These are phyloP conservation scores for Prinia subflava DNA, from an alignment of 2,113 vertebrate species.

Conservation along the genomic window DNA sequence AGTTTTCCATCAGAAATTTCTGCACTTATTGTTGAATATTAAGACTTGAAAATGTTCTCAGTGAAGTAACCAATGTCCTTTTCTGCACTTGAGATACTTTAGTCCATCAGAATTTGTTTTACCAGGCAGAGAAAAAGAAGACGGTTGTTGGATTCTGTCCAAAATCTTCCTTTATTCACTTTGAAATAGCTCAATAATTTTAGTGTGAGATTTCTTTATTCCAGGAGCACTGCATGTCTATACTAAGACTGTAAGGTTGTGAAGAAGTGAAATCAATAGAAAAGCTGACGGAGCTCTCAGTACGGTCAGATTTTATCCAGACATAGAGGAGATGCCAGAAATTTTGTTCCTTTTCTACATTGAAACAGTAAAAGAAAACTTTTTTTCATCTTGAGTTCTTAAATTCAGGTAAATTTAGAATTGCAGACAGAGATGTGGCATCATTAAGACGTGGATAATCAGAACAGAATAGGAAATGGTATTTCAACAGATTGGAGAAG, in stretches of 20 bases:
- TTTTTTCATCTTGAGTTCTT: neutral
- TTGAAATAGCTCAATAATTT: neutral
- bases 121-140: neutral
- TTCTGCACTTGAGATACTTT: neutral
- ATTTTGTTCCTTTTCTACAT: neutral
- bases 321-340: neutral
- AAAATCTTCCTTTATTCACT: neutral
- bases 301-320: neutral
- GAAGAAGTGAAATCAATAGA: neutral
- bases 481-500: neutral
- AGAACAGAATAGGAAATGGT: neutral
- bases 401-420: neutral
- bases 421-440: neutral
- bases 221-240: neutral
- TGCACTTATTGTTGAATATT: neutral
- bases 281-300: neutral
- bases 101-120: neutral
- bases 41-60: neutral
- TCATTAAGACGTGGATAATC: neutral
- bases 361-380: neutral
- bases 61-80: accelerated
- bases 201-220: neutral
- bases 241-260: neutral
- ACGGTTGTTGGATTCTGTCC: neutral
- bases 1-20: neutral